phyloP scores from a whole-genome alignment of 2,113 vertebrate species.

The Pao palembangensis region DNA sequence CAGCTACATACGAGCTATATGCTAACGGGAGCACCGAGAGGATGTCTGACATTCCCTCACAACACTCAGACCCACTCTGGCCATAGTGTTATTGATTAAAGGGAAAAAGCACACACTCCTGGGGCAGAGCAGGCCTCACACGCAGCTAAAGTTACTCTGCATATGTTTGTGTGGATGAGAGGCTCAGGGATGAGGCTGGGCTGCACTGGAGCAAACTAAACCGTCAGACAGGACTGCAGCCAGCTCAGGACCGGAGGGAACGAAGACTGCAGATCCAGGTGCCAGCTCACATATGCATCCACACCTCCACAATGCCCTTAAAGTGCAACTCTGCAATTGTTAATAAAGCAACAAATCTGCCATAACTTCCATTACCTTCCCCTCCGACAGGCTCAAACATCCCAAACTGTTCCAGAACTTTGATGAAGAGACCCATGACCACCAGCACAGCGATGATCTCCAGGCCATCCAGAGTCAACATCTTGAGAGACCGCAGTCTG shows the following conservation, averaged over 20 bases:
- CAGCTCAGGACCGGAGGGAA: slow-evolving; percentile 35
- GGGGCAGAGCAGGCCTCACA: slow-evolving; percentile 56
- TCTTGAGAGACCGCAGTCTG: slow-evolving; percentile 55
- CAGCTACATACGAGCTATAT: slow-evolving; percentile 23
- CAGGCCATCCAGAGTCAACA: slow-evolving; percentile 93
- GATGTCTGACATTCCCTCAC: slow-evolving; percentile 52
- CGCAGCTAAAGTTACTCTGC: slow-evolving; percentile 67
- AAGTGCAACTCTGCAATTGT: not conserved
- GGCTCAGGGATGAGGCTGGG: slow-evolving; percentile 4
- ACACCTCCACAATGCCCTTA: not conserved
- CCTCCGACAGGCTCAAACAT: slow-evolving; percentile 93
- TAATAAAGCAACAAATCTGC: slow-evolving; percentile 15
- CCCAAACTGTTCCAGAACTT: slow-evolving; percentile 97
- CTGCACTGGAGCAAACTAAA: slow-evolving; percentile 53
- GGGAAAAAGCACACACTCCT: slow-evolving; percentile 67
- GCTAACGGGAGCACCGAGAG: slow-evolving; percentile 36
- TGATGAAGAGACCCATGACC: slow-evolving; percentile 96
- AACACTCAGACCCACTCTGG: slow-evolving; percentile 69
- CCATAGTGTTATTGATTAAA: slow-evolving; percentile 73
- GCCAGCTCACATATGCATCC: slow-evolving; percentile 2
- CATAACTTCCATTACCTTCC: slow-evolving; percentile 80
- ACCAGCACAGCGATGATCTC: slow-evolving; percentile 94
- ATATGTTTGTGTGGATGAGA: slow-evolving; percentile 24
- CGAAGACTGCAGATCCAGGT: slow-evolving; percentile 22
- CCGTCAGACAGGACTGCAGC: slow-evolving; percentile 38